Evolutionary conservation across 2,113 vertebrate genomes (phyloP).

Genomic region (Pteropus alecto): DNA sequence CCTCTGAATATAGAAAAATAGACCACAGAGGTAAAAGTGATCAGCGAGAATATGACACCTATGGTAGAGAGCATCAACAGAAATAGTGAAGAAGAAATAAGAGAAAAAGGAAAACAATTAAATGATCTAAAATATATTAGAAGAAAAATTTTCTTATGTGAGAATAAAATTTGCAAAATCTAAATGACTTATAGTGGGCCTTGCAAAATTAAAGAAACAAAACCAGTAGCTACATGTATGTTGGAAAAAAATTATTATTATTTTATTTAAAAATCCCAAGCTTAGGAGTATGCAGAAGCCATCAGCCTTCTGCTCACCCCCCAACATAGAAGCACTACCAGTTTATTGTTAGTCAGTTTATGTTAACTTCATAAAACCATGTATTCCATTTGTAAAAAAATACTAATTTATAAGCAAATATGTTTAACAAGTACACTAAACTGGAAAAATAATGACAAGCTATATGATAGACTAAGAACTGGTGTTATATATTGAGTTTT

Average conservation of each 20-base stretch:
- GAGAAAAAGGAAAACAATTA: neutral
- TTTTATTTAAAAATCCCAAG: neutral
- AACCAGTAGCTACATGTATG: neutral
- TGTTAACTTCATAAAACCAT: neutral
- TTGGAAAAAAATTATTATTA: neutral
- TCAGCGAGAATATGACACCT: neutral
- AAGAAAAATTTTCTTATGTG: neutral
- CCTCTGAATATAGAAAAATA: neutral
- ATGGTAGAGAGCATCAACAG: neutral
- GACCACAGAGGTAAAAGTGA: neutral
- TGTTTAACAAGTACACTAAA: neutral
- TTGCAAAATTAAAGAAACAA: neutral
- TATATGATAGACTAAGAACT: neutral
- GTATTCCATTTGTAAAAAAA: neutral
- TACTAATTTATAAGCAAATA: neutral
- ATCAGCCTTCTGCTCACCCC: fast-evolving
- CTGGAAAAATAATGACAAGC: neutral
- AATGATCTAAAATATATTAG: neutral
- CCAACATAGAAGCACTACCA: neutral
- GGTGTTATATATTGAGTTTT: neutral
- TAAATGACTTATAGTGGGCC: neutral
- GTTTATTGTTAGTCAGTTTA: neutral
- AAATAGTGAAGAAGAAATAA: neutral
- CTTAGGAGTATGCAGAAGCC: neutral
- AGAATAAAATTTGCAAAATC: neutral